Evolutionary conservation across 2,113 vertebrate genomes (phyloP).

Genomic region (Bos indicus): DNA sequence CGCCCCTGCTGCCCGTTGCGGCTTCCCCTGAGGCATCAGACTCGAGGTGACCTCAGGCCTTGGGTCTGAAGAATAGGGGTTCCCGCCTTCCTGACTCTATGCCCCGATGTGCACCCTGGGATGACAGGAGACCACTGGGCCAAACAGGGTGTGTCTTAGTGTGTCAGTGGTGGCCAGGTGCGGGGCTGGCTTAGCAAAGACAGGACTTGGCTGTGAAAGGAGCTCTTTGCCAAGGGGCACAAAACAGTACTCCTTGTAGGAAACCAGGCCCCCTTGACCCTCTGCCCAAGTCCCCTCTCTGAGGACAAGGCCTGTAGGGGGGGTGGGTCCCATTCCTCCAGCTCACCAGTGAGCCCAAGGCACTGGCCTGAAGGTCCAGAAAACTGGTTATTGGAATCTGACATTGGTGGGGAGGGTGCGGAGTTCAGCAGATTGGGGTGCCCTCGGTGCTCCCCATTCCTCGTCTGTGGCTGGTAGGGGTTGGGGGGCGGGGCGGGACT

Average conservation of each 20-base stretch:
- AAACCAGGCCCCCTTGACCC: too few relatives aligned
- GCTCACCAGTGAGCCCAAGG: not conserved
- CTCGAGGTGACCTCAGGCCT: not conserved
- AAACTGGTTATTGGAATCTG: not conserved
- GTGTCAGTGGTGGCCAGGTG: not conserved
- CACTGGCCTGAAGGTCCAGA: not conserved
- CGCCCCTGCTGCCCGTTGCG: not conserved
- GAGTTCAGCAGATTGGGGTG: not conserved
- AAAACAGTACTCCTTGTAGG: rapidly evolving
- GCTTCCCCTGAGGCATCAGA: not conserved
- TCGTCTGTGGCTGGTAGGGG: not conserved
- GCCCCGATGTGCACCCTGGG: rapidly evolving
- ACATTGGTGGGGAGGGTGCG: not conserved
- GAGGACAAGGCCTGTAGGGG: not conserved
- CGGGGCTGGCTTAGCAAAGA: not conserved
- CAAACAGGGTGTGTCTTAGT: not conserved
- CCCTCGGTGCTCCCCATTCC: not conserved
- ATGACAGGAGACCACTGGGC: not conserved
- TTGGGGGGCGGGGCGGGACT: not conserved
- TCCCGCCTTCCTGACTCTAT: too few relatives aligned
- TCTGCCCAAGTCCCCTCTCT: not conserved
- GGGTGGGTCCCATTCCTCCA: not conserved
- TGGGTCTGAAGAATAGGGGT: not conserved
- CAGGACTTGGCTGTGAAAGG: not conserved
- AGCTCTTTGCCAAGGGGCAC: not conserved